Evolutionary conservation across 2,113 vertebrate genomes (phyloP), one percentile per base, ranked within the genome.

Genomic region (Oxygymnocypris stewartii): DNA sequence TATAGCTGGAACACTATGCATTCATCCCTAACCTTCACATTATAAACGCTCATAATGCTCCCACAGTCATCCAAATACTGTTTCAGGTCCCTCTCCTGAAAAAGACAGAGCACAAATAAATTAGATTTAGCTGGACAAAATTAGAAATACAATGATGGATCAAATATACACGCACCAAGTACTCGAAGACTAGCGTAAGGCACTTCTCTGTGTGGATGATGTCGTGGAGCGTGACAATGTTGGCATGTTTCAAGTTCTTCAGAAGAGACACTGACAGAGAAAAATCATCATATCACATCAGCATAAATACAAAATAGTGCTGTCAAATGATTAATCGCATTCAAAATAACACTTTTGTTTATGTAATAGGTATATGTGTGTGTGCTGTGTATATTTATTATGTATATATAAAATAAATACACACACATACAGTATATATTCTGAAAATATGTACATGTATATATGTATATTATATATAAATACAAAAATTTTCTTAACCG

Each of bases 201-300:
- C 96, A 97, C 95, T 97, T 97, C 92, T 98, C 97, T 40, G 97
- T 98, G 92, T 98, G 97, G 91, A 98, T 98, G 87, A 98, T 98
- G 93, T 98, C 97, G 83, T 98, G 97, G 76, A 98, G 95, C 6
- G 97, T 97, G 90, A 97, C 97, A 14, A 98, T 98, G 93, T 98
- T 98, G 89, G 96, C 97, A 11, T 98, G 97, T 92, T 98, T 98
- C 92, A 98, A 93, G 93, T 98, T 97, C 92, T 98, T 98, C 88
- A 98, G 94, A 37, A 98, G 95, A 69, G 97, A 98, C 90, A 98
- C 97, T 98, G 37, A 67, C 28, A 74, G 51, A 37, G 28, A 31
- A 31, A 31, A 31, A 67, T 7, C 6, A 31, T 69, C 18, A 77
- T 12, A 25, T n/a, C 25, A 42, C 63, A 25, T 31, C 25, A 42